Evolutionary conservation across 2,113 vertebrate species (phyloP).

Genomic region (Neotoma lepida): DNA sequence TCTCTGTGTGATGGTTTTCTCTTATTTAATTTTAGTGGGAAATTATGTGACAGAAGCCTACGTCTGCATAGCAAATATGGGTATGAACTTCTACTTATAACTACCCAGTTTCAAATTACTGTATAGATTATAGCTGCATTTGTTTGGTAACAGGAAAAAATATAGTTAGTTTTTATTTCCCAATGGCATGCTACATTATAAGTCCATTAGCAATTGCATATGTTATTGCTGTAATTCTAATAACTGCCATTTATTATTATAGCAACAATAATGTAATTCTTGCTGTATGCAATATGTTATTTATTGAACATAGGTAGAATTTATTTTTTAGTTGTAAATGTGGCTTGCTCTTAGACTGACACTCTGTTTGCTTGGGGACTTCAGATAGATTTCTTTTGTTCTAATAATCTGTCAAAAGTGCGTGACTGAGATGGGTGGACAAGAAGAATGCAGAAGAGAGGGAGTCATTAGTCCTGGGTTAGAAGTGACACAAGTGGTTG

Average conservation of each 20-base stretch:
- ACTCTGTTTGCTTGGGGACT: conserved; percentile 46
- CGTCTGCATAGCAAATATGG: conserved; percentile 64
- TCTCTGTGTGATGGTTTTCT: conserved; percentile 63
- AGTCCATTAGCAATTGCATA: conserved; percentile 86
- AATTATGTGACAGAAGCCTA: conserved; percentile 67
- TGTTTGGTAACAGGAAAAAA: conserved; percentile 78
- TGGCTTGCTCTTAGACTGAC: conserved; percentile 33
- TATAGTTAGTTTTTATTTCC: conserved; percentile 84
- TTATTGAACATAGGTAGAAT: conserved; percentile 68
- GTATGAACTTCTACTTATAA: conserved; percentile 76
- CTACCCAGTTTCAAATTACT: conserved; percentile 79
- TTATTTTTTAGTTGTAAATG: conserved; percentile 73
- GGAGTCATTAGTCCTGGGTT: conserved; percentile 59
- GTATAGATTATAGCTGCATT: conserved; percentile 73
- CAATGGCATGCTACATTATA: conserved; percentile 82
- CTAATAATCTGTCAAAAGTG: conserved; percentile 74
- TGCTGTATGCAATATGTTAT: conserved; percentile 66
- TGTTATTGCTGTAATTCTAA: conserved; percentile 78
- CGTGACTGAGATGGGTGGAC: background rate
- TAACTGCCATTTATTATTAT: conserved; percentile 77
- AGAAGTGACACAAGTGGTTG: conserved; percentile 72
- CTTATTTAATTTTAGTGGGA: conserved; percentile 68
- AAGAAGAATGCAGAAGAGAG: conserved; percentile 36
- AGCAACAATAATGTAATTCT: conserved; percentile 80
- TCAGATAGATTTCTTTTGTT: conserved; percentile 54